Evolutionary conservation across 2,888 invertebrate species (phyloP).

Genomic region (Pomacea canaliculata): DNA sequence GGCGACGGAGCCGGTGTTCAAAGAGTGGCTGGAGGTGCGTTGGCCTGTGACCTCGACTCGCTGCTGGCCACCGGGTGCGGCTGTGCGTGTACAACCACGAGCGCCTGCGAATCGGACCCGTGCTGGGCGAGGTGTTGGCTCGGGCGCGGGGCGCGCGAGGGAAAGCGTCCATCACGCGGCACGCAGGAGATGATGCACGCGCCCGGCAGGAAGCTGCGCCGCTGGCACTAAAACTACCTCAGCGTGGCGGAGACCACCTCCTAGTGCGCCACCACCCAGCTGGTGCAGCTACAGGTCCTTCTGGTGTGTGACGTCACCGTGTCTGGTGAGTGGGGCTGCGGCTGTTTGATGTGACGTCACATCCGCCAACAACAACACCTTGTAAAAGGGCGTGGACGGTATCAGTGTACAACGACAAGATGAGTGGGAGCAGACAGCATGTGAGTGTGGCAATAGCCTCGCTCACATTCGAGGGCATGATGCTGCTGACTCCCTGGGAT

Average conservation of each 20-base stretch:
- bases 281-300: too few species aligned
- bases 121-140: constrained; percentile 67
- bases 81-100: constrained; percentile 64
- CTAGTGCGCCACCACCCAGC: background rate
- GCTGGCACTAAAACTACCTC: constrained; percentile 64
- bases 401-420: too few species aligned
- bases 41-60: constrained; percentile 63
- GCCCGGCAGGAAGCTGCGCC: constrained; percentile 62
- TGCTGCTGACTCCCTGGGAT: too few species aligned
- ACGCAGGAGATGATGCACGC: constrained; percentile 67
- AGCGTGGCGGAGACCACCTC: constrained; percentile 37
- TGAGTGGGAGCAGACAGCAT: too few species aligned
- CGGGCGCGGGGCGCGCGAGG: constrained; percentile 65
- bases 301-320: too few species aligned
- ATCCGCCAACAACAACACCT: too few species aligned
- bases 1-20: constrained; percentile 52
- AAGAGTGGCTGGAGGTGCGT: constrained; percentile 53
- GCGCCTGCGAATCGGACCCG: constrained; percentile 67
- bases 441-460: too few species aligned
- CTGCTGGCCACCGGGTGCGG: constrained; percentile 65
- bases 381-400: too few species aligned
- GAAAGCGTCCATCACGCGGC: constrained; percentile 66
- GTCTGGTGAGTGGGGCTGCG: too few species aligned
- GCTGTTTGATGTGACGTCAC: too few species aligned
- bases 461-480: too few species aligned